Base-by-base conservation (phyloP, 2,888 invertebrate genomes). In the Drosophila subsilvestris region DNA sequence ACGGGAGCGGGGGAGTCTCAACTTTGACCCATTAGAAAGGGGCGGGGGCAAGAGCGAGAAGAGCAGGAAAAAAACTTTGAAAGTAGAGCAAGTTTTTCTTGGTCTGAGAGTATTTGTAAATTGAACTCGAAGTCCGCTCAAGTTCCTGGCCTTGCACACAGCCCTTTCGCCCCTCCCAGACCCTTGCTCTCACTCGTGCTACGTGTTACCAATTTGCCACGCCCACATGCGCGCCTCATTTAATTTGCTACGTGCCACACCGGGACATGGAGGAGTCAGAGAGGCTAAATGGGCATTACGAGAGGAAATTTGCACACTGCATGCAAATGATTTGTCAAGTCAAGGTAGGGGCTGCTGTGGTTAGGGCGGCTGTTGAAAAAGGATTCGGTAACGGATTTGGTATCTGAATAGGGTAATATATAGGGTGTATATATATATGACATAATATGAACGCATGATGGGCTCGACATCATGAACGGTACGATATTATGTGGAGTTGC, bases 401-500 rank as follows among this genome's bases (percentile, higher is more conserved):
- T 42, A 20, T 53, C 22, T 20, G 29, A 17, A 54, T 55, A 20
- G 57, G 71, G 57, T 37, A 66, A 57, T 57, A 57, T 48, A 32
- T 56, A 72, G 42, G 17, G 12, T 8, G 12, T 8, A 27, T 62
- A 37, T 54, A 61, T 63, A 72, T 56, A 67, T 87, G 90, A 88
- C 91, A 90, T 90, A 90, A 91, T 91, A 91, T 89, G 85, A 89
- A 85, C 85, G 85, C 85, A 85, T 81, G 89, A 87, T 85, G 89
- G 75, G 80, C 71, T 60, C 70, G 75, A 79, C 79, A 79, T 78
- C 80, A 86, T 88, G 87, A 86, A 79, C 88, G 89, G 86, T 88
- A 90, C 89, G 84, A 90, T 90, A 90, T 90, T 91, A 90, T 90
- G 91, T 91, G 90, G 90, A 90, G 90, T 90, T 90, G 90, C 90